Evolutionary conservation across 1,140 invertebrate species (phyloP), one percentile per base, ranked within the genome.

Genomic region (Caenorhabditis latens): DNA sequence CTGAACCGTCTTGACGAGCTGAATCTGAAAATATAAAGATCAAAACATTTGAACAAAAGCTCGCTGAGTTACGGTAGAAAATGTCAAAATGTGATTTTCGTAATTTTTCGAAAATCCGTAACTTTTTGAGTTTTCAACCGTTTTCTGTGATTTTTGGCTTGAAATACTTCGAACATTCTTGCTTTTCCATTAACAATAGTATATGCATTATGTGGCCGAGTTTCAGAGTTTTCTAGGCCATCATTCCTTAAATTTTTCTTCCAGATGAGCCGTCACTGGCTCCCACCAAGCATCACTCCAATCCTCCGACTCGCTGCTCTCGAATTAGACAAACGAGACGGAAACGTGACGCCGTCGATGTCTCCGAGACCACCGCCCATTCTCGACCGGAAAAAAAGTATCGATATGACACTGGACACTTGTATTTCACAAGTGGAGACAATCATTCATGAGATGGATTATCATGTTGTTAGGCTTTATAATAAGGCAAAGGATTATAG

Each of bases 211-310:
- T n/a, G n/a, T n/a, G n/a, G n/a, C n/a, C n/a, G n/a, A n/a, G n/a
- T n/a, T n/a, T n/a, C n/a, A n/a, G n/a, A n/a, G n/a, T n/a, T n/a
- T n/a, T n/a, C n/a, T n/a, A n/a, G n/a, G n/a, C n/a, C n/a, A n/a
- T n/a, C n/a, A 32, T 1, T 32, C 32, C 0, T 1, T 32, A 32
- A 32, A 32, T 32, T 1, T 50, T 32, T 19, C 13, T 61, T 53
- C 58, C 58, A 84, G 83, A 58, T 84, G 55, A 55, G n/a, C 55
- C 50, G 79, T 21, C 88, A 89, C 82, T 89, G 88, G 88, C 88
- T 89, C 13, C 87, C 87, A 13, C 88, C 88, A 7, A 57, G 43
- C 11, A 79, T 89, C 24, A 88, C 88, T 2, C 88, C 88, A 6
- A 53, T 89, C 16, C 87, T 89, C 42, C 87, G 88, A 5, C 57